Evolutionary conservation across 2,113 vertebrate genomes (phyloP).

Genomic region (Dipodomys spectabilis): DNA sequence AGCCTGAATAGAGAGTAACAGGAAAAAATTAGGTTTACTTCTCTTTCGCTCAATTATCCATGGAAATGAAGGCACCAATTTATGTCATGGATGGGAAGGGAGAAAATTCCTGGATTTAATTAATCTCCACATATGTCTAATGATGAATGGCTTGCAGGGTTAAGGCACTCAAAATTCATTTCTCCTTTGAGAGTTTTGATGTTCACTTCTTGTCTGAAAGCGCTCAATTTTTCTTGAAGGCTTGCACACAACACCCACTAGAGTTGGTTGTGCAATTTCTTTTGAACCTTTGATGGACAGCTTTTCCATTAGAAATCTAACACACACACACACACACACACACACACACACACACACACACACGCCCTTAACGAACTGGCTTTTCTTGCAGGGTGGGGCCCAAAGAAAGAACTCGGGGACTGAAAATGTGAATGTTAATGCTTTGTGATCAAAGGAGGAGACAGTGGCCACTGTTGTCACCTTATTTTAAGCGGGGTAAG

Average conservation of each 20-base stretch:
- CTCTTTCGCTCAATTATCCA: background rate
- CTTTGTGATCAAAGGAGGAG: conserved; percentile 71
- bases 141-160: background rate
- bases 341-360: background rate
- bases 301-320: conserved; percentile 26
- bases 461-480: conserved; percentile 73
- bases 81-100: background rate
- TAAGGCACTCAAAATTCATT: conserved; percentile 26
- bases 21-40: background rate
- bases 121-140: conserved; percentile 35
- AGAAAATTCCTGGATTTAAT: conserved; percentile 31
- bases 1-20: background rate
- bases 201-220: conserved; percentile 25
- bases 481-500: conserved; percentile 82
- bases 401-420: conserved; percentile 66
- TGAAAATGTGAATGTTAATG: conserved; percentile 82
- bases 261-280: conserved; percentile 45
- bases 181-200: background rate
- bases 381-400: conserved; percentile 71
- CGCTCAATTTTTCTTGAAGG: conserved; percentile 1
- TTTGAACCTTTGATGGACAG: conserved; percentile 37
- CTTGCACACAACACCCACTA: conserved; percentile 23
- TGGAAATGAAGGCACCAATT: conserved; percentile 17
- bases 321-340: background rate
- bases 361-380: conserved; percentile 79